Base-by-base conservation (phyloP, 2,797 vertebrate species). In the Arrhamphus sclerolepis region DNA sequence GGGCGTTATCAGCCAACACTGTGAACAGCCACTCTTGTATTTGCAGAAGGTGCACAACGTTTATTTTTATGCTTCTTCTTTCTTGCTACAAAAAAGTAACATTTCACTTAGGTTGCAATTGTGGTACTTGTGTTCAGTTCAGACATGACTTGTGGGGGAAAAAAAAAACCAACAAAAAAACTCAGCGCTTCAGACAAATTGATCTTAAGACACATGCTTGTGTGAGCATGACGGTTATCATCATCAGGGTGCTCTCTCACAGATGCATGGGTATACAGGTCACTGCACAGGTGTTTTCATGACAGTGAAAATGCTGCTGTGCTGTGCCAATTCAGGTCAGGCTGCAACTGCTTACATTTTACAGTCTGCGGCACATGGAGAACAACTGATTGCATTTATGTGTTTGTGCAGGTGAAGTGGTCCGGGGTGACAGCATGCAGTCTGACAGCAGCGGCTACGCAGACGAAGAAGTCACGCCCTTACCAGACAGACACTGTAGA, bases 391-490 rank as follows among this genome's bases (percentile, higher is more conserved):
- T 34, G 31, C 31, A 34, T 11, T 34, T 72, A 55, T 60, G 56
- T 28, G 2, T 9, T 18, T 20, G 28, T 57, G 29, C 60, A 94
- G 94, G 80, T 59, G 67, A 77, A 46, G 70, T 91, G 24, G 66
- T 77, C 11, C 89, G 88, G 6, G 80, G 80, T 1, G 73, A 91
- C 85, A 91, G 90, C 29, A 44, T 74, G 24, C 89, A 84, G 56
- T 94, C 93, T 0, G 90, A 94, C 86, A 94, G 93, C 89, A 94
- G 91, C 11, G 89, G 90, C 62, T 94, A 93, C 0, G 78, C 67
- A 0, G 93, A 95, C 6, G 92, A 95, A 62, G 92, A 93, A 42
- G 22, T 75, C 56, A 59, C 73, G 14, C 17, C 62, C 1, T 66
- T 59, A 2, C 38, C 51, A 6, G 80, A 77, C 28, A 78, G 48